These are phyloP conservation scores for Prorops nasuta DNA, from an alignment of 1,140 invertebrate species.

Conservation along the genomic window DNA sequence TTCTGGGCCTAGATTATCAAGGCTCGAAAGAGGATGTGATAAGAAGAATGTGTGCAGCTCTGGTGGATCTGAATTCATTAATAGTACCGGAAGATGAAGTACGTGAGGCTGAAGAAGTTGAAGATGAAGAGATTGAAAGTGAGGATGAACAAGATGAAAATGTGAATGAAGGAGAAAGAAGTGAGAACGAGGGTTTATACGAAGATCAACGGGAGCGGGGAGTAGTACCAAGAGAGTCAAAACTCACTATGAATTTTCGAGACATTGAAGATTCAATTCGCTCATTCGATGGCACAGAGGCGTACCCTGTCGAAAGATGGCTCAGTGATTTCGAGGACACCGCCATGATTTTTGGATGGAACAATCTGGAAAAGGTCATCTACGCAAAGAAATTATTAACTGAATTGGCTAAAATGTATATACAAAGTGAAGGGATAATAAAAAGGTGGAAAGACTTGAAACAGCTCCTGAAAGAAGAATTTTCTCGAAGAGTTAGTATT, in stretches of 20 bases:
- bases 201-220: background rate
- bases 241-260: background rate
- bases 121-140: background rate
- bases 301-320: slow-evolving; percentile 28
- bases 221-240: background rate
- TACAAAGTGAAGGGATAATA: slow-evolving; percentile 29
- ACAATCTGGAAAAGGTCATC: slow-evolving; percentile 28
- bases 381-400: slow-evolving; percentile 36
- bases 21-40: slow-evolving; percentile 10
- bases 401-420: slow-evolving; percentile 31
- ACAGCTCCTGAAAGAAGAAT: slow-evolving; percentile 19
- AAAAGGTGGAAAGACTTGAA: slow-evolving; percentile 31
- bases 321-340: slow-evolving; percentile 35
- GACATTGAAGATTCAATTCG: background rate
- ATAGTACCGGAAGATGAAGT: no score
- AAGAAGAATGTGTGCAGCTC: background rate
- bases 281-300: slow-evolving; percentile 7
- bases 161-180: background rate
- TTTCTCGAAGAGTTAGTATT: slow-evolving; percentile 16
- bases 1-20: slow-evolving; percentile 3
- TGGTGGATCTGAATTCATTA: slow-evolving; percentile 5
- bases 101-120: background rate
- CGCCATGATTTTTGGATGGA: slow-evolving; percentile 25
- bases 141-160: background rate
- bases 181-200: background rate